These are phyloP conservation scores for Galleria mellonella DNA, from an alignment of 1,140 invertebrate species.

Conservation along the genomic window DNA sequence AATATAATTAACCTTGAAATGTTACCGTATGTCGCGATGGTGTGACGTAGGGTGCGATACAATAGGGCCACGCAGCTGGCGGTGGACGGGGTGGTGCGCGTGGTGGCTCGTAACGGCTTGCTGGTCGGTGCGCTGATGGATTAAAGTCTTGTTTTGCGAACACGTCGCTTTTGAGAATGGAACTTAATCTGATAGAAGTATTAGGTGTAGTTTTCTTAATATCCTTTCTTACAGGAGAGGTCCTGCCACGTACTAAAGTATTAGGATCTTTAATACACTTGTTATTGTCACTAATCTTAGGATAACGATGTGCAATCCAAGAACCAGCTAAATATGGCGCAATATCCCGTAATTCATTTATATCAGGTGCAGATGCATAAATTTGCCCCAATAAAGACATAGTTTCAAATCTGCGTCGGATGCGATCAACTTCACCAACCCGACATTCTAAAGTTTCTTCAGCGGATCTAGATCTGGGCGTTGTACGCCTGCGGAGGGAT, in stretches of 20 bases:
- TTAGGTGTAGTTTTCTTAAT: slow-evolving; percentile 23
- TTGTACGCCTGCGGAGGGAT: slow-evolving; percentile 75
- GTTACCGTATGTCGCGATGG: slow-evolving; percentile 80
- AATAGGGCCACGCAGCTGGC: slow-evolving; percentile 61
- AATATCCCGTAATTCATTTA: slow-evolving; percentile 84
- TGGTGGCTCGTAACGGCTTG: slow-evolving; percentile 84
- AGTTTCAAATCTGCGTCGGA: slow-evolving; percentile 80
- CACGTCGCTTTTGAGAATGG: slow-evolving; percentile 79
- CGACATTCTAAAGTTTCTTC: slow-evolving; percentile 73
- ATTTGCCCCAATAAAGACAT: slow-evolving; percentile 84
- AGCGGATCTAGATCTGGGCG: slow-evolving; percentile 47
- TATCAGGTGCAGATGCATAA: slow-evolving; percentile 87
- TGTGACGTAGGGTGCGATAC: slow-evolving; percentile 70
- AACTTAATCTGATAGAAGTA: slow-evolving; percentile 65
- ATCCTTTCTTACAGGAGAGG: slow-evolving; percentile 59
- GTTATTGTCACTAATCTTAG: slow-evolving; percentile 78
- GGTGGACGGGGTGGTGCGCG: slow-evolving; percentile 66
- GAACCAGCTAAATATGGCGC: slow-evolving; percentile 83
- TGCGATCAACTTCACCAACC: slow-evolving; percentile 79
- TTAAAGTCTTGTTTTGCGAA: slow-evolving; percentile 83
- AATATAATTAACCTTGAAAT: slow-evolving; percentile 82
- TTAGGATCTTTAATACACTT: slow-evolving; percentile 76
- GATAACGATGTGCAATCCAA: slow-evolving; percentile 86
- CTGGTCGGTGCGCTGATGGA: slow-evolving; percentile 82
- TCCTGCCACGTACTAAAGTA: slow-evolving; percentile 35